A percentile compares a stretch with the other conserved stretches of the same genome.
Evolutionary conservation across 2,113 vertebrate genomes (phyloP).

Genomic region (Sturnira hondurensis): DNA sequence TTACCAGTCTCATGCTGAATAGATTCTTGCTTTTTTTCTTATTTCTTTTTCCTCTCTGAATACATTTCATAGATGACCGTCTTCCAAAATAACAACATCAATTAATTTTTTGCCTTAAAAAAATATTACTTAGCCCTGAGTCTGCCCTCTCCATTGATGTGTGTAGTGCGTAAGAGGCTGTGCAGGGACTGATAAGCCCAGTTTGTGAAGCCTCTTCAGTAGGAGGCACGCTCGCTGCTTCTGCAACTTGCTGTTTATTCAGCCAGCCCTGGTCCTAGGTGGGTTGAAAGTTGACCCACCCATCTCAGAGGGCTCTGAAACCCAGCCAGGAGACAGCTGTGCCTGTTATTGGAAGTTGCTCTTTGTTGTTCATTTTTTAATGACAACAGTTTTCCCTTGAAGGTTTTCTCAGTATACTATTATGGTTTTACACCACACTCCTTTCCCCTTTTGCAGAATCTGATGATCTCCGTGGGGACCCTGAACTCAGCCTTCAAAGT

Average conservation of each 20-base stretch:
- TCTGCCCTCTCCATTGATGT: constrained; percentile 64
- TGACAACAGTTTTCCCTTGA: neutral
- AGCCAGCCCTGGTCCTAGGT: neutral
- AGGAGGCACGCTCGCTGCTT: neutral
- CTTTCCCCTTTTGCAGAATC: constrained; percentile 77
- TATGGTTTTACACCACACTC: neutral
- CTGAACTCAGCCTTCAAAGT: constrained; percentile 64
- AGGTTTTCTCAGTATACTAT: neutral
- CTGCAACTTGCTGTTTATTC: constrained; percentile 13
- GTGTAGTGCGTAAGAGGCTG: constrained; percentile 60
- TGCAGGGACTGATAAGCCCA: constrained; percentile 74
- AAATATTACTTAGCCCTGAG: neutral
- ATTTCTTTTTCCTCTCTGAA: constrained; percentile 33
- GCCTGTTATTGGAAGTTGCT: neutral
- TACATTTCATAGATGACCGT: constrained; percentile 49
- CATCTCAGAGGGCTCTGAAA: neutral
- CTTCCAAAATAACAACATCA: constrained; percentile 75
- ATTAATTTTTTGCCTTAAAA: constrained; percentile 79
- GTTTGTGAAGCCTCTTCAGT: constrained; percentile 57
- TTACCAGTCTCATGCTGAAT: neutral
- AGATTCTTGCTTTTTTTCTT: neutral
- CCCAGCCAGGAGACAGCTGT: neutral
- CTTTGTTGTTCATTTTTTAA: neutral
- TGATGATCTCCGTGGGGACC: constrained; percentile 76
- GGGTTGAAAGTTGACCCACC: neutral